Conservation (phyloP, 2,888 invertebrate genomes). For the Calliopum simillimum region DNA sequence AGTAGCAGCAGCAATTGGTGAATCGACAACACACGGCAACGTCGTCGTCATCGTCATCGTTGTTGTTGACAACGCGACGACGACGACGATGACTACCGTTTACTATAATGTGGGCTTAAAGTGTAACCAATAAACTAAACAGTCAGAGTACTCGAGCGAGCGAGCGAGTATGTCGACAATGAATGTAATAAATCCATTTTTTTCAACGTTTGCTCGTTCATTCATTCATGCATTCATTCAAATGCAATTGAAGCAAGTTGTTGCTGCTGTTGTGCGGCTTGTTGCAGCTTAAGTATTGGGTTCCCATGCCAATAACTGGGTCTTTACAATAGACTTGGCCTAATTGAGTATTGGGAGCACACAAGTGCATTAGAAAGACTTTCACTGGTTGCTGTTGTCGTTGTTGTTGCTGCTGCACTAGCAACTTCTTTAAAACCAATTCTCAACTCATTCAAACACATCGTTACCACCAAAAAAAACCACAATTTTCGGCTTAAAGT, state of each 20-base stretch:
- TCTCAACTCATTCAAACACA: too few relatives aligned
- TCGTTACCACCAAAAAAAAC: too few relatives aligned
- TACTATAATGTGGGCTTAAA: not conserved
- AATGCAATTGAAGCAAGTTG: too few relatives aligned
- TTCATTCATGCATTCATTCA: too few relatives aligned
- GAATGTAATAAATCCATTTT: slow-evolving; percentile 7
- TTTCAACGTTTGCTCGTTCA: not conserved
- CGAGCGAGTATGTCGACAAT: not conserved
- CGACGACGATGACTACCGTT: slow-evolving; percentile 1
- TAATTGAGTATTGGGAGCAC: slow-evolving; percentile 1
- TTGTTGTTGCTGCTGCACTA: too few relatives aligned
- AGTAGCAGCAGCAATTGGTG: too few relatives aligned
- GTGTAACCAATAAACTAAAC: not conserved
- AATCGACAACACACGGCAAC: too few relatives aligned
- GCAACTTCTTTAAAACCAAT: too few relatives aligned
- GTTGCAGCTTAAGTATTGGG: not conserved
- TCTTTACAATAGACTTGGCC: slow-evolving; percentile 6
- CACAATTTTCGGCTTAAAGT: too few relatives aligned
- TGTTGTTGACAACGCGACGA: too few relatives aligned
- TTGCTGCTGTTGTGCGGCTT: too few relatives aligned
- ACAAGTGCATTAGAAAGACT: slow-evolving; percentile 4
- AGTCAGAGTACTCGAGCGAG: not conserved
- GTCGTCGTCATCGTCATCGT: too few relatives aligned
- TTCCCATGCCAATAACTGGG: not conserved
- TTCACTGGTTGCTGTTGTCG: not conserved